Evolutionary conservation across 2,888 invertebrate species (phyloP).

Genomic region (Hydrotaea cyrtoneurina): DNA sequence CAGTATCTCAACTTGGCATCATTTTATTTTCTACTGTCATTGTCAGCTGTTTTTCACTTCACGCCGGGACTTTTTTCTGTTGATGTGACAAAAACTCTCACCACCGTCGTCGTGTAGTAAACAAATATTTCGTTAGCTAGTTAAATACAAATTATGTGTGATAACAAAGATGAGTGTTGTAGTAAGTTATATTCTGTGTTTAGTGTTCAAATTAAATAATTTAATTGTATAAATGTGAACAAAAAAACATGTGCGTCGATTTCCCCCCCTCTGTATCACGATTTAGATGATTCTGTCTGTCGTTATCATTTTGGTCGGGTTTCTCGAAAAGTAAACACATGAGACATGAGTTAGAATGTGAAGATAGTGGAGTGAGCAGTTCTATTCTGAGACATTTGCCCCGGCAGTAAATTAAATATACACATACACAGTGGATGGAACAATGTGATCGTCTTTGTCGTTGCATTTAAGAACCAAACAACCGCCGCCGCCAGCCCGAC

Average conservation of each 20-base stretch:
- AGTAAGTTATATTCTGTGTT: slow-evolving; percentile 56
- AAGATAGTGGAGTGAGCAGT: background rate
- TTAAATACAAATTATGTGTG: slow-evolving; percentile 62
- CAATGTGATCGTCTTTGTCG: background rate
- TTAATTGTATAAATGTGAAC: too few species aligned
- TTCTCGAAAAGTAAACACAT: too few species aligned
- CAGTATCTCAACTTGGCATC: slow-evolving; percentile 45
- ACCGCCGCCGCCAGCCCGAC: too few species aligned
- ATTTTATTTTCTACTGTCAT: slow-evolving; percentile 39
- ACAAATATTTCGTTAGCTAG: slow-evolving; percentile 12
- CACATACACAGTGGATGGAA: background rate
- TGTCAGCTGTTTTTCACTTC: slow-evolving; percentile 48
- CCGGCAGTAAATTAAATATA: background rate
- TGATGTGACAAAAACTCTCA: slow-evolving; percentile 45
- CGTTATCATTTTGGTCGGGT: too few species aligned
- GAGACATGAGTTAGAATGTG: background rate
- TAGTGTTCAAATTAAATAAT: too few species aligned
- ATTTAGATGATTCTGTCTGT: too few species aligned
- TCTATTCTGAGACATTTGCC: slow-evolving; percentile 4
- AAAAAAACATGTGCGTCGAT: too few species aligned
- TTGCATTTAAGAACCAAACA: background rate
- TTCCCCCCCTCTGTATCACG: too few species aligned
- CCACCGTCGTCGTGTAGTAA: slow-evolving; percentile 20
- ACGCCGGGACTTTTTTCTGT: slow-evolving; percentile 34
- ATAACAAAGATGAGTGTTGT: slow-evolving; percentile 63